Conservation (phyloP, 2,888 invertebrate species). For the Dryomyza anilis region DNA sequence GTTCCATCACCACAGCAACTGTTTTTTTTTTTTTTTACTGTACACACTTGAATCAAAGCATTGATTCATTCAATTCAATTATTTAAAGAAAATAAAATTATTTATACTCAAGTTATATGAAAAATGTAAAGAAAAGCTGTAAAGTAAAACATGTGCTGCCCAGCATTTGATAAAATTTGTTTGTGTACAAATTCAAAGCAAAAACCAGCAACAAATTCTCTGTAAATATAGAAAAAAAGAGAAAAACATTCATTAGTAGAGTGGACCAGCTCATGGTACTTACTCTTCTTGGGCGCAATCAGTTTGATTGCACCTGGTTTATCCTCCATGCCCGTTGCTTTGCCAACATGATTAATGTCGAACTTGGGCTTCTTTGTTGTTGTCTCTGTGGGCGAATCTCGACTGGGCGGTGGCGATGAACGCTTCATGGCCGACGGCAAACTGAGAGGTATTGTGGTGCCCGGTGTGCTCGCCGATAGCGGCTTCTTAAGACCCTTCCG, state of each 20-base stretch:
- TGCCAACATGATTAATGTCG: constrained; percentile 60
- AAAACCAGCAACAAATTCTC: constrained; percentile 42
- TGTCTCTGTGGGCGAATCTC: constrained; percentile 67
- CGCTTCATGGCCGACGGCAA: constrained; percentile 45
- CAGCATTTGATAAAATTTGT: neutral
- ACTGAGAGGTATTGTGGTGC: constrained; percentile 43
- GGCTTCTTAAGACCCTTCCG: constrained; percentile 71
- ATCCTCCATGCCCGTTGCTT: constrained; percentile 64
- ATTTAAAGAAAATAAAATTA: too few relatives aligned
- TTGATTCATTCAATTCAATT: too few relatives aligned
- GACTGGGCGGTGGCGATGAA: constrained; percentile 48
- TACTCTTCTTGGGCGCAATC: constrained; percentile 89
- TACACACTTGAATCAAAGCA: too few relatives aligned
- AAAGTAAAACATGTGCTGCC: neutral
- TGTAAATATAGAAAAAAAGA: constrained; percentile 36
- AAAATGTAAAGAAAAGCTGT: neutral
- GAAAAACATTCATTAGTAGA: constrained; percentile 44
- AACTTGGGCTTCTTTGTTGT: constrained; percentile 83
- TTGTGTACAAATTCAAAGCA: constrained; percentile 41
- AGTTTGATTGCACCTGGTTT: constrained; percentile 84
- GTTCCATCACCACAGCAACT: too few relatives aligned
- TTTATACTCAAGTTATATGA: too few relatives aligned
- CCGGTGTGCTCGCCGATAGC: constrained; percentile 57
- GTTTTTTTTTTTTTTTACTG: too few relatives aligned
- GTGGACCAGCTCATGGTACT: constrained; percentile 64